These are phyloP conservation scores for Epinotia nisella DNA, from an alignment of 2,888 invertebrate species.

Conservation along the genomic window DNA sequence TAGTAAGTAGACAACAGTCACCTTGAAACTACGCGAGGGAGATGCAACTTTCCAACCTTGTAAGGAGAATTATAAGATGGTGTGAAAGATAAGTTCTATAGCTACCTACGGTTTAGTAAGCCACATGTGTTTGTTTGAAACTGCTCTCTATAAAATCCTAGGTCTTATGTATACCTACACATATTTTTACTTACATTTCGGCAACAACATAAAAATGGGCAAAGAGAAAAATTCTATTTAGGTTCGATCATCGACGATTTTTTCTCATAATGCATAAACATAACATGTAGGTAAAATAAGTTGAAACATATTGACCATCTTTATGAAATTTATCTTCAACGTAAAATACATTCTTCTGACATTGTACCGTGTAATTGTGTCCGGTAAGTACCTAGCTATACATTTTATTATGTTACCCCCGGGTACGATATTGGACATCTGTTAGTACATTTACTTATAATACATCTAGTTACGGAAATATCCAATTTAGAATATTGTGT, in stretches of 20 bases:
- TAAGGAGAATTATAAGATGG: background rate
- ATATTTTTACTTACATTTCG: no score
- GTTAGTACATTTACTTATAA: background rate
- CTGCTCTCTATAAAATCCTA: background rate
- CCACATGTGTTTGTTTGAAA: background rate
- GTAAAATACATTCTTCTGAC: background rate
- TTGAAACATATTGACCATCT: no score
- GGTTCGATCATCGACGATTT: no score
- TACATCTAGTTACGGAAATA: background rate
- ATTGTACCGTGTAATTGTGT: no score
- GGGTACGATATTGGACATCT: background rate
- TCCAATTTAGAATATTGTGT: slow-evolving; percentile 7
- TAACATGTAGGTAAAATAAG: no score
- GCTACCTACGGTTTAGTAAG: background rate
- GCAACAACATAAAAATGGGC: no score
- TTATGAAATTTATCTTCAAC: no score
- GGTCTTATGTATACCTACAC: no score
- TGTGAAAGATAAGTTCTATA: background rate
- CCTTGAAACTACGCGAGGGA: background rate
- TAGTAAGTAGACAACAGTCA: background rate
- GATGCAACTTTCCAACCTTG: background rate
- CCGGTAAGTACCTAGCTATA: background rate
- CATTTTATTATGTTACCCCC: background rate
- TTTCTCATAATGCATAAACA: no score
- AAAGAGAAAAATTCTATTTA: no score